Base-by-base conservation (phyloP, 2,113 vertebrate species). In the Hippocampus mohnikei region DNA sequence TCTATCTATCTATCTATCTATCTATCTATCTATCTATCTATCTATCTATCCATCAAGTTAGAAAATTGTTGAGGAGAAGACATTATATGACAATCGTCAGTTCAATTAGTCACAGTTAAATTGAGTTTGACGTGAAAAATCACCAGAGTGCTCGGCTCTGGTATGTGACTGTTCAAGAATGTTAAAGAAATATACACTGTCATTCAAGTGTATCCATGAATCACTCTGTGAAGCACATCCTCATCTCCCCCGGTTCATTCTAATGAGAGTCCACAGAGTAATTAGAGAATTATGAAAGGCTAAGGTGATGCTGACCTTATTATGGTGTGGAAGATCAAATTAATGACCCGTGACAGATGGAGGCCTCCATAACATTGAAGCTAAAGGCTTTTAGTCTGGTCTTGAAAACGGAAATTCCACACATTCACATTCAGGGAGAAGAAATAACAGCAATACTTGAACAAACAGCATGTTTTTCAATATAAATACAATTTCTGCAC, bases 291-390 rank as follows among this genome's bases (percentile, higher is more conserved):
- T 82, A 84, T 76, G 73, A 84, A 79, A 79, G 85, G 85, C 73
- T 4, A 78, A 82, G 83, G 85, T 89, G 86, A 89, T 84, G 81
- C 66, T 77, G 84, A 90, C 87, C 87, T 88, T 86, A 88, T 88
- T 88, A 88, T 69, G 58, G 76, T 23, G 81, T 73, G 76, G 77
- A 76, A 66, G 79, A 84, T 88, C 83, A 84, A 77, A 78, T 81
- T 88, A 90, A 90, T 12, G 75, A 88, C 81, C 88, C 86, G 2
- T 86, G 84, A 88, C 88, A 84, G 86, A 89, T 90, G 87, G 76
- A 61, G 86, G 87, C 72, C 72, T 66, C 79, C 66, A 20, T 60
- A 66, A 58, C 74, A 37, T 21, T 33, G 16, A 61, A 21, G 59
- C 59, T 3, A 37, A 61, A 61, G 7, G 59, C 6, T 37, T 15